phyloP scores from a whole-genome alignment of 2,797 vertebrate genomes.

The Gymnopithys bicolor region DNA sequence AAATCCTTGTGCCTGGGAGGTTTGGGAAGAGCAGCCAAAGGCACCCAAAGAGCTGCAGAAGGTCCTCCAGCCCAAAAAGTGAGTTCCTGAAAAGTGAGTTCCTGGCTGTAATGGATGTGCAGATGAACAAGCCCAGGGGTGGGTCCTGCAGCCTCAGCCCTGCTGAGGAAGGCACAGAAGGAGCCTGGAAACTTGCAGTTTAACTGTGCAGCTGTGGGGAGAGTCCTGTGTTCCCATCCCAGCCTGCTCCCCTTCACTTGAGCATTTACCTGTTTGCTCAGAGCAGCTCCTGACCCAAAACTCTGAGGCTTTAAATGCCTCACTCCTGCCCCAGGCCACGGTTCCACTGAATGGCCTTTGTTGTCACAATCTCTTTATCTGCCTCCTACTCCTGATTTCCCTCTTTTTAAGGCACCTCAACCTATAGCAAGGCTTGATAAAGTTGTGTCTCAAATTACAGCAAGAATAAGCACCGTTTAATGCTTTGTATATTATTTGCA shows the following conservation, averaged over 20 bases:
- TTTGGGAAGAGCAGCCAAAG: background rate
- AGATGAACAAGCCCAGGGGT: fast-evolving
- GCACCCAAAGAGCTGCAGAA: background rate
- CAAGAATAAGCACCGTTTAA: slow-evolving; percentile 53
- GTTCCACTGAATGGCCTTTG: background rate
- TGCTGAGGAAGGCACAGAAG: background rate
- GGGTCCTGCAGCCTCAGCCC: background rate
- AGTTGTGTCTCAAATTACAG: slow-evolving; percentile 42
- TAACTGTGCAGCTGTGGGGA: background rate
- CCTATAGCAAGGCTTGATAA: slow-evolving; percentile 9
- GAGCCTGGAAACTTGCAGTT: background rate
- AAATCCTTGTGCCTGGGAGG: background rate
- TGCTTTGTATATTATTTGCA: slow-evolving; percentile 62
- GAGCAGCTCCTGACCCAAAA: background rate
- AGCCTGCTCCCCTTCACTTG: background rate
- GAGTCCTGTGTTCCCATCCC: background rate
- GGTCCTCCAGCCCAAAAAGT: background rate
- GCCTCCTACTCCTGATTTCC: background rate
- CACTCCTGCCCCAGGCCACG: background rate
- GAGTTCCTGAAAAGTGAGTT: background rate
- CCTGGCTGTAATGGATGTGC: background rate
- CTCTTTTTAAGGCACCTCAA: slow-evolving; percentile 14
- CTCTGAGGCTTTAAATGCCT: background rate
- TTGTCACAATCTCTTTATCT: slow-evolving; percentile 11
- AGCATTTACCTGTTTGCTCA: background rate